phyloP scores from a whole-genome alignment of 2,113 vertebrate species.

The Sprattus sprattus region DNA sequence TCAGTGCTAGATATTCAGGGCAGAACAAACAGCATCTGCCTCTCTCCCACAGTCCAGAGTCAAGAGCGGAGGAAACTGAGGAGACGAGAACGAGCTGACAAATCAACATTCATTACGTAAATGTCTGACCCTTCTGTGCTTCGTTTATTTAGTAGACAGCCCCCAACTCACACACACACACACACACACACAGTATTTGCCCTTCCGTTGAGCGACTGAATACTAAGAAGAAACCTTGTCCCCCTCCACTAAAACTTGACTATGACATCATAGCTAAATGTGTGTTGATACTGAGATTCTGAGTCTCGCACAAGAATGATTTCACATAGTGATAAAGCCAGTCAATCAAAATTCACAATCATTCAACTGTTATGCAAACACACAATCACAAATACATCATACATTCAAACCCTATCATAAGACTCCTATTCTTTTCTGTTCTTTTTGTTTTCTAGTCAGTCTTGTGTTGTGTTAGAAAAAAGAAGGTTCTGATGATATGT shows the following conservation, averaged over 20 bases:
- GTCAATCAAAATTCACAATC: not conserved
- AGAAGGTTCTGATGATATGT: not conserved
- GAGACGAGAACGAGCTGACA: not conserved
- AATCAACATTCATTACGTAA: not conserved
- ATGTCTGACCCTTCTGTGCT: not conserved
- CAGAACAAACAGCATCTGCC: not conserved
- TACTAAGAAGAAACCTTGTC: not conserved
- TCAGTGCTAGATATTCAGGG: slow-evolving; percentile 13
- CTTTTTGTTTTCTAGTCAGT: not conserved
- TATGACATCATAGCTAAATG: not conserved
- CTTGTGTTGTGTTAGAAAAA: not conserved
- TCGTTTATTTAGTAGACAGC: not conserved
- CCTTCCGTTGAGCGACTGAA: not conserved
- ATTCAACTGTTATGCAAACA: not conserved
- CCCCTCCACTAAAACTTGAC: not conserved
- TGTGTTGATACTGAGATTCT: not conserved
- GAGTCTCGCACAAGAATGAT: not conserved
- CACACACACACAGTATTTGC: not conserved
- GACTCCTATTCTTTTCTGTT: not conserved
- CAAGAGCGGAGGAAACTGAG: not conserved
- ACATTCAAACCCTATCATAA: not conserved
- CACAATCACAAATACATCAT: not conserved
- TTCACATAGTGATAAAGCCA: not conserved
- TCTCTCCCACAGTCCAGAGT: not conserved
- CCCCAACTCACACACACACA: not conserved